Conservation (phyloP, 2,113 vertebrate species). For the Nettapus auritus region DNA sequence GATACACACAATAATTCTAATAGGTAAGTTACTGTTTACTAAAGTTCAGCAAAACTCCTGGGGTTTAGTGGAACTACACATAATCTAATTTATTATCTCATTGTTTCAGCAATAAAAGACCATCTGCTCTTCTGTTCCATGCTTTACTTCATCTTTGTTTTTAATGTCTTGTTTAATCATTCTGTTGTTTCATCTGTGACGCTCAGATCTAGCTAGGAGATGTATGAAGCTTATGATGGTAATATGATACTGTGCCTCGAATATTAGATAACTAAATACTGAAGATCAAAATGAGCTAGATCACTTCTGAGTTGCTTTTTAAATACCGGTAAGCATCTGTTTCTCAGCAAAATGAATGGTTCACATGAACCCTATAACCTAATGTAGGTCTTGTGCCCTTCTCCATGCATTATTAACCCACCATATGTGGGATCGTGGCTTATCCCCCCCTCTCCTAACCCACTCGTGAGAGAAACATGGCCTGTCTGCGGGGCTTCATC, state of each 20-base stretch:
- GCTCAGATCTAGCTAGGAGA: slow-evolving; percentile 3
- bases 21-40: background rate
- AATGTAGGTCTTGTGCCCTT: background rate
- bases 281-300: slow-evolving; percentile 39
- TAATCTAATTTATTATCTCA: slow-evolving; percentile 43
- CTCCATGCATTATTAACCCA: background rate
- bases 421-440: background rate
- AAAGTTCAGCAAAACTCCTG: background rate
- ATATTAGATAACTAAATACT: slow-evolving; percentile 20
- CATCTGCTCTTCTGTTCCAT: slow-evolving; percentile 28
- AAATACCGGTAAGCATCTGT: background rate
- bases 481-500: background rate
- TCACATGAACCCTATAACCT: background rate
- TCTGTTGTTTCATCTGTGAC: slow-evolving; percentile 25
- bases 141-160: slow-evolving; percentile 38
- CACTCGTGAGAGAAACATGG: background rate
- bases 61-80: slow-evolving; percentile 15
- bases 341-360: background rate
- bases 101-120: slow-evolving; percentile 30
- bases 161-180: slow-evolving; percentile 56
- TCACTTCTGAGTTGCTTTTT: slow-evolving; percentile 6
- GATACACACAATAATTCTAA: background rate
- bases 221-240: background rate
- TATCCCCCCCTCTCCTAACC: background rate
- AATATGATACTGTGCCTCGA: slow-evolving; percentile 22